Evolutionary conservation across 2,797 vertebrate genomes (phyloP).

Genomic region (Aulostomus chinensis): DNA sequence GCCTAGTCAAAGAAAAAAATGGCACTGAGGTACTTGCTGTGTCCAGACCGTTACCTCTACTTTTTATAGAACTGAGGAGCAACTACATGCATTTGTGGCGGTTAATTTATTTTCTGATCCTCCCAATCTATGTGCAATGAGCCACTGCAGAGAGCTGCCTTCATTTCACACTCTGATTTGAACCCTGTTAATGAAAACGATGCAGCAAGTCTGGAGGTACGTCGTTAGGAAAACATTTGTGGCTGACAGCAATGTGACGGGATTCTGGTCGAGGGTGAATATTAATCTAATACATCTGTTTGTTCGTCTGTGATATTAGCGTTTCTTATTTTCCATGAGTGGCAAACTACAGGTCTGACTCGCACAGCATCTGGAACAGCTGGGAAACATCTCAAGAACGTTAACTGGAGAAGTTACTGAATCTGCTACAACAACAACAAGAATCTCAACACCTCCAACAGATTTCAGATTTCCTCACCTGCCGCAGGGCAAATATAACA

Average conservation of each 20-base stretch:
- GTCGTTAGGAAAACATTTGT: slow-evolving; percentile 38
- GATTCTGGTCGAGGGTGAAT: slow-evolving; percentile 3
- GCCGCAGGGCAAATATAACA: slow-evolving; percentile 4
- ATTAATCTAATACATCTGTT: slow-evolving; percentile 18
- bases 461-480: slow-evolving; percentile 6
- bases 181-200: slow-evolving; percentile 1
- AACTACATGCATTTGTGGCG: no score
- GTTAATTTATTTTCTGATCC: not conserved
- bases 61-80: no score
- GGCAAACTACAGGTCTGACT: slow-evolving; percentile 6
- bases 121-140: not conserved
- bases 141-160: not conserved
- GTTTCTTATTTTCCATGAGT: slow-evolving; percentile 18
- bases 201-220: slow-evolving; percentile 15
- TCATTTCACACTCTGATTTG: slow-evolving; percentile 6
- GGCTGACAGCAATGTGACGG: slow-evolving; percentile 7
- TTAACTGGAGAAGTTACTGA: slow-evolving; percentile 16
- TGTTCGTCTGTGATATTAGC: slow-evolving; percentile 18
- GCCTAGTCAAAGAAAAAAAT: slow-evolving; percentile 50
- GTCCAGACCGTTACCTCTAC: slow-evolving; percentile 36
- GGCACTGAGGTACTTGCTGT: slow-evolving; percentile 18
- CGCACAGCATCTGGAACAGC: slow-evolving; percentile 36
- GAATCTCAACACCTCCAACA: slow-evolving; percentile 31
- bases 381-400: slow-evolving; percentile 32
- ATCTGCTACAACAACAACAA: slow-evolving; percentile 5